A percentile compares a stretch with the other conserved stretches of the same genome.
Conservation (phyloP, 37 sponge, comb jelly and placozoan genomes). For the Axinella damicornis region DNA sequence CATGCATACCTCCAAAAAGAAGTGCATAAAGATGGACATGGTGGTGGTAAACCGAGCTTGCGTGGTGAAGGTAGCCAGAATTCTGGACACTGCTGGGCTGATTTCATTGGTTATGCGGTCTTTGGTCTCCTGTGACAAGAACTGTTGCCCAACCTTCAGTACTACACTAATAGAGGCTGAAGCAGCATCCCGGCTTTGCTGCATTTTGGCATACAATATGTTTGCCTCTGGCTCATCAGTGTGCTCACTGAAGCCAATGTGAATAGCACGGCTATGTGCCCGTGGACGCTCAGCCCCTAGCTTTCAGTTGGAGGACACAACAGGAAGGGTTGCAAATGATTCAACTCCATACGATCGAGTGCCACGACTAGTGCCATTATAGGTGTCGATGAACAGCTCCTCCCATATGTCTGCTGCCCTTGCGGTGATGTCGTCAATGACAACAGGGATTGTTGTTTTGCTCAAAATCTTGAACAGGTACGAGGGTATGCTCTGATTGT, state of each 20-base stretch:
- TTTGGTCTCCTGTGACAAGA: too few relatives aligned
- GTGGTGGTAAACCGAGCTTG: too few relatives aligned
- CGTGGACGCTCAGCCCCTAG: background rate
- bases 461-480: slow-evolving; percentile 6
- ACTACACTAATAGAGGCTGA: background rate
- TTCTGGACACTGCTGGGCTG: too few relatives aligned
- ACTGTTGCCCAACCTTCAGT: too few relatives aligned
- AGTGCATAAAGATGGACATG: slow-evolving; percentile 8
- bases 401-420: too few relatives aligned
- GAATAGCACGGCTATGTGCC: background rate
- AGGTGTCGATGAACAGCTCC: too few relatives aligned
- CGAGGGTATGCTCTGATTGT: background rate
- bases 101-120: too few relatives aligned
- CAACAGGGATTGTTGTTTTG: background rate
- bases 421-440: background rate
- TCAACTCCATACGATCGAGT: slow-evolving; percentile 8
- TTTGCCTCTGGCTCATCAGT: slow-evolving; percentile 14
- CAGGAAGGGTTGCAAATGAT: background rate
- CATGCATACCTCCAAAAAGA: background rate
- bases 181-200: background rate
- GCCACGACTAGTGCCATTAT: background rate
- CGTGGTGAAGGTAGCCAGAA: too few relatives aligned
- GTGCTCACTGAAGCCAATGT: background rate
- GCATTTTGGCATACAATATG: background rate
- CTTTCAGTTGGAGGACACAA: background rate